phyloP scores from a whole-genome alignment of 2,797 vertebrate species.

The Diglossa cyanea region DNA sequence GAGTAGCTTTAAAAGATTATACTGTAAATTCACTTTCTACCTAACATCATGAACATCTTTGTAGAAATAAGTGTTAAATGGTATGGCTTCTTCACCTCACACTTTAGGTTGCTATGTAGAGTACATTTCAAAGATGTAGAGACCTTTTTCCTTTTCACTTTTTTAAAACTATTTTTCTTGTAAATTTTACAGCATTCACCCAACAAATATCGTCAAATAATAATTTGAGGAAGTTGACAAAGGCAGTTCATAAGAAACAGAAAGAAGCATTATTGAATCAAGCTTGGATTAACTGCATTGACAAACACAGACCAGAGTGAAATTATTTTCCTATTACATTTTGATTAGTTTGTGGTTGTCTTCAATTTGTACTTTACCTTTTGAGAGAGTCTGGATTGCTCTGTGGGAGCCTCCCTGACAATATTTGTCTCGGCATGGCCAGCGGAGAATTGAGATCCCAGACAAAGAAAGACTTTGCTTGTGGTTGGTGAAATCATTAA shows the following conservation, averaged over 20 bases:
- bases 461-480: neutral
- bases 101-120: neutral
- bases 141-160: neutral
- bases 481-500: neutral
- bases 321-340: slow-evolving; percentile 44
- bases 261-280: slow-evolving; percentile 18
- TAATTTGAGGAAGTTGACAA: neutral
- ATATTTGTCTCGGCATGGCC: neutral
- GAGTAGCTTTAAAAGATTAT: neutral
- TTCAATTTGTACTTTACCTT: slow-evolving; percentile 30
- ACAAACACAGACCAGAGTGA: slow-evolving; percentile 5
- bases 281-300: slow-evolving; percentile 18
- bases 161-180: neutral
- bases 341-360: slow-evolving; percentile 32
- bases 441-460: neutral
- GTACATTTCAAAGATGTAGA: neutral
- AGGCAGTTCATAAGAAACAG: neutral
- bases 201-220: neutral
- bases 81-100: neutral
- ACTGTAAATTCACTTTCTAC: neutral
- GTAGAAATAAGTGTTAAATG: neutral
- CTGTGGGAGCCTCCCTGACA: neutral
- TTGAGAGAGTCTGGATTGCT: slow-evolving; percentile 22
- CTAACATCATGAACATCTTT: neutral
- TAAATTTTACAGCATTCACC: neutral